Conservation (phyloP, 2,888 invertebrate species). For the Lithosia quadra region DNA sequence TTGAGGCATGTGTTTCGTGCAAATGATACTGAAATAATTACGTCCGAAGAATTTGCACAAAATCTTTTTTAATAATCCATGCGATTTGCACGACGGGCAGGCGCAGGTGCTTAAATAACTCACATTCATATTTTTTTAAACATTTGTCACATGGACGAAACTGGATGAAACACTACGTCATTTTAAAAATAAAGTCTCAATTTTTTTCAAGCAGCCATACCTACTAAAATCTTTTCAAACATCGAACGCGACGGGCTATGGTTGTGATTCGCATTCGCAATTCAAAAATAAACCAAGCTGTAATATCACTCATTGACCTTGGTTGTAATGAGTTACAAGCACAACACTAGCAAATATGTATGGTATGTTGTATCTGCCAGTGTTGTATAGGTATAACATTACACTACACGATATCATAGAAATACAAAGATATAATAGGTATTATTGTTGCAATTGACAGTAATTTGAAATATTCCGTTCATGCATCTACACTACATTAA, state of each 20-base stretch:
- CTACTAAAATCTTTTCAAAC: not conserved
- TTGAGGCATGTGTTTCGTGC: too few species aligned
- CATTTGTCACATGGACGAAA: too few species aligned
- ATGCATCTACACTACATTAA: not conserved
- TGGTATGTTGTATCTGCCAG: too few species aligned
- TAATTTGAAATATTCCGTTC: not conserved
- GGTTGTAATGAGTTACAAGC: conserved; percentile 32
- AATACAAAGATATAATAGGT: not conserved
- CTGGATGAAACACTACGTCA: too few species aligned
- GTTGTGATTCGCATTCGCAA: conserved; percentile 18
- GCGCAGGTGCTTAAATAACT: too few species aligned
- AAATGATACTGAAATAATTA: too few species aligned
- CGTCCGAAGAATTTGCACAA: too few species aligned
- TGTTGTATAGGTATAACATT: conserved; percentile 29
- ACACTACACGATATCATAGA: conserved; percentile 11
- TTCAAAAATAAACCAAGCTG: conserved; percentile 40
- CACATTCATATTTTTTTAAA: too few species aligned
- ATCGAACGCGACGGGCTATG: not conserved
- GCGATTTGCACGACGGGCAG: too few species aligned
- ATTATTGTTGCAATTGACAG: not conserved
- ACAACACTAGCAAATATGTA: conserved; percentile 21
- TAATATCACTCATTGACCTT: conserved; percentile 32
- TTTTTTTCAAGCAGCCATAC: too few species aligned
- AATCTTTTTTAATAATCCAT: too few species aligned
- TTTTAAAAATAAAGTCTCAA: too few species aligned